phyloP scores from a whole-genome alignment of 1,140 invertebrate genomes.

The Drosophila busckii region DNA sequence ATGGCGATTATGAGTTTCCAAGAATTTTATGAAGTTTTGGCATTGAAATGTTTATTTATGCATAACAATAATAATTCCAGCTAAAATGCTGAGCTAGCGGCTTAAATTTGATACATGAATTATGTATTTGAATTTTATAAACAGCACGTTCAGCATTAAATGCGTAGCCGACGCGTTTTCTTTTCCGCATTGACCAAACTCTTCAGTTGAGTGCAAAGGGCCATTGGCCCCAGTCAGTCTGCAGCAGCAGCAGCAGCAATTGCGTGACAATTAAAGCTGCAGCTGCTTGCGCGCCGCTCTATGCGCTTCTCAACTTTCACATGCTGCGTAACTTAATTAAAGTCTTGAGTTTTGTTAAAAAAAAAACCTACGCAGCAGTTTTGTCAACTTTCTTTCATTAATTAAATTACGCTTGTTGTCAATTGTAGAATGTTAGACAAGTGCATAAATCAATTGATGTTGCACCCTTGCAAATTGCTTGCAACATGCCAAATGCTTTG shows the following conservation, averaged over 20 bases:
- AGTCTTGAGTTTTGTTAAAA: slow-evolving; percentile 19
- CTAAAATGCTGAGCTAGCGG: background rate
- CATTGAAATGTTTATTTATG: slow-evolving; percentile 4
- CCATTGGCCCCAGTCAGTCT: slow-evolving; percentile 33
- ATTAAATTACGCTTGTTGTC: slow-evolving; percentile 67
- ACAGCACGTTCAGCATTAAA: background rate
- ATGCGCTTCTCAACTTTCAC: slow-evolving; percentile 29
- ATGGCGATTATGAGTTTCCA: slow-evolving; percentile 5
- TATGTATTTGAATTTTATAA: background rate
- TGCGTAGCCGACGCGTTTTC: background rate
- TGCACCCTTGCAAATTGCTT: slow-evolving; percentile 21
- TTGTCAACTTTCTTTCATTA: slow-evolving; percentile 46
- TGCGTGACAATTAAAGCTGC: slow-evolving; percentile 46
- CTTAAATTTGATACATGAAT: background rate
- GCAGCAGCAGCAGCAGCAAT: slow-evolving; percentile 10
- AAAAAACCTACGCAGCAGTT: background rate
- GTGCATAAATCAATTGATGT: slow-evolving; percentile 75
- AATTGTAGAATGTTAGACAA: slow-evolving; percentile 48
- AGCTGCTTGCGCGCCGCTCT: slow-evolving; percentile 1
- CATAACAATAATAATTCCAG: slow-evolving; percentile 1
- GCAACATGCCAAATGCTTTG: slow-evolving; percentile 12
- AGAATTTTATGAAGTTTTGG: slow-evolving; percentile 14
- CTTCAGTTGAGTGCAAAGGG: slow-evolving; percentile 5
- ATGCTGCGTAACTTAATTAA: slow-evolving; percentile 64
- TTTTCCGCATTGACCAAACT: slow-evolving; percentile 47